Conservation (phyloP, 1,140 invertebrate species). For the Goniozus legneri region DNA sequence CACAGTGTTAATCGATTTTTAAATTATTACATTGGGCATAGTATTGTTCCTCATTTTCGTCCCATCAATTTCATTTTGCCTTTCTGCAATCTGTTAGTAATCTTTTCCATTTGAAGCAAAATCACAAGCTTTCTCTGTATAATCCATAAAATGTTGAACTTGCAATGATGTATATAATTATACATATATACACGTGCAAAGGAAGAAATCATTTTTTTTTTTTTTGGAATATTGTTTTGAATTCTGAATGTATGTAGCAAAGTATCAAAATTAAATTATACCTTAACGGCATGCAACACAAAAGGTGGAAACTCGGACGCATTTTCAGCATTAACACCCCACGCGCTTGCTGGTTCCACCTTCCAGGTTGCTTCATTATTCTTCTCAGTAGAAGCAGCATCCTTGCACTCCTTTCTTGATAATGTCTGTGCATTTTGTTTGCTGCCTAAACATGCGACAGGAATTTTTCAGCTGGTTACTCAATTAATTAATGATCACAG, state of each 20-base stretch:
- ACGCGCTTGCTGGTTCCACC: slow-evolving; percentile 39
- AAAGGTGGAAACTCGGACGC: slow-evolving; percentile 45
- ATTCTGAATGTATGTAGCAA: slow-evolving; percentile 12
- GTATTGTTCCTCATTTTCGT: no score
- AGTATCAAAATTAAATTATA: slow-evolving; percentile 27
- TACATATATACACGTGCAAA: slow-evolving; percentile 10
- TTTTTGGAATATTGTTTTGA: background rate
- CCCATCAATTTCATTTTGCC: no score
- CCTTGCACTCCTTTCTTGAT: slow-evolving; percentile 30
- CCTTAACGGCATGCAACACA: slow-evolving; percentile 52
- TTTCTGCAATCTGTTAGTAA: no score
- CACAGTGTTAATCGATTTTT: no score
- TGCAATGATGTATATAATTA: background rate
- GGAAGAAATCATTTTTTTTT: slow-evolving; percentile 11
- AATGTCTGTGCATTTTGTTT: slow-evolving; percentile 38
- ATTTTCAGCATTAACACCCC: slow-evolving; percentile 41
- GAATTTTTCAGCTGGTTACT: slow-evolving; percentile 17
- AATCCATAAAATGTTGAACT: no score
- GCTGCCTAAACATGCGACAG: slow-evolving; percentile 49
- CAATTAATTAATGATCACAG: slow-evolving; percentile 24
- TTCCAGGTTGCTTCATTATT: slow-evolving; percentile 38
- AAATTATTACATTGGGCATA: no score
- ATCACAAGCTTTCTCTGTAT: no score
- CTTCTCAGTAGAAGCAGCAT: slow-evolving; percentile 30
- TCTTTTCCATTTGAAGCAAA: no score